Percentiles rank a stretch among this genome's conserved stretches.
phyloP scores from a whole-genome alignment of 2,113 vertebrate species.

The Cheirogaleus medius region DNA sequence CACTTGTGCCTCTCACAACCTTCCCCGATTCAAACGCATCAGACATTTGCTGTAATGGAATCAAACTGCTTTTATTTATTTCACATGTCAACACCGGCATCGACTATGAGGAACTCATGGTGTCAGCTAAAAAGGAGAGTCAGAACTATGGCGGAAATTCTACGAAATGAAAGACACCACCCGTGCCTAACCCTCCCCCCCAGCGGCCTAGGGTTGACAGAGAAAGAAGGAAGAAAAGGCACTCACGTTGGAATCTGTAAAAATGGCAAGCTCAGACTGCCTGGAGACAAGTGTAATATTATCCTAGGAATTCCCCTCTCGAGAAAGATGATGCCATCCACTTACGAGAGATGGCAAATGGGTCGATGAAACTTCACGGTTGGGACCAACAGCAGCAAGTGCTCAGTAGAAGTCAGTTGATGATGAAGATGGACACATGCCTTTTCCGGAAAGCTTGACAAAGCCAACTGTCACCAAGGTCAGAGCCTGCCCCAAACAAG shows the following conservation, averaged over 20 bases:
- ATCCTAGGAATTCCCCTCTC: background rate
- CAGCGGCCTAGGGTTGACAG: accelerated
- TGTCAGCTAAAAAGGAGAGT: background rate
- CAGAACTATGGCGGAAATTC: background rate
- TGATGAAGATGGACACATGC: background rate
- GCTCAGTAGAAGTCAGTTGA: background rate
- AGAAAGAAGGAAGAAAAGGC: background rate
- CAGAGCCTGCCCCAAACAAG: background rate
- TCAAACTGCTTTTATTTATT: background rate
- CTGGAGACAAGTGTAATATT: background rate
- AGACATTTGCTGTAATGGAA: background rate
- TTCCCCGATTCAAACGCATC: background rate
- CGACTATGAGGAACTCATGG: background rate
- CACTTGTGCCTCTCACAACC: background rate
- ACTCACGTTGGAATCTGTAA: too few relatives aligned
- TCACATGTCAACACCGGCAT: background rate
- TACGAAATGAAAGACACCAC: background rate
- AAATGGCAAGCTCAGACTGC: background rate
- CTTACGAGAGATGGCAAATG: background rate
- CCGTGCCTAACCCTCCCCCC: too few relatives aligned
- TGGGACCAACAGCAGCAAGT: background rate
- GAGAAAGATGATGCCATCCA: background rate
- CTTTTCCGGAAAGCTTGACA: background rate
- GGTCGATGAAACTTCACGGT: background rate
- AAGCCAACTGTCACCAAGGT: background rate